These are phyloP conservation scores for Sphenopsis melanotis DNA, from an alignment of 2,797 vertebrate genomes.

Conservation along the genomic window DNA sequence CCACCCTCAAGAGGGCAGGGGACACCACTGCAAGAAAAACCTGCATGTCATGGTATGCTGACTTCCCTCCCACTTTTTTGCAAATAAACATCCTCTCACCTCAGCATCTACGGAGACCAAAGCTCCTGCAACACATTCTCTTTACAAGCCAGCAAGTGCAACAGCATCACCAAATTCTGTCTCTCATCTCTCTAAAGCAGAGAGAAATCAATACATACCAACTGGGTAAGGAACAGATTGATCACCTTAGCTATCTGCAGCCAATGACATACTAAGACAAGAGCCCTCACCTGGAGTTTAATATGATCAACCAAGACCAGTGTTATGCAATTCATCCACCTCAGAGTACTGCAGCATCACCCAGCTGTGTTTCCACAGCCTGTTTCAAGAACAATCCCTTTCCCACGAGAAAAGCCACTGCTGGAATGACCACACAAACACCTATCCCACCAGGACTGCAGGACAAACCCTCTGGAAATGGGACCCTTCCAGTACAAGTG, in stretches of 20 bases:
- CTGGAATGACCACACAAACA: not conserved
- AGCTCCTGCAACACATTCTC: not conserved
- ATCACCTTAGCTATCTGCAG: not conserved
- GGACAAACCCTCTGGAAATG: not conserved
- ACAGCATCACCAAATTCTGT: not conserved
- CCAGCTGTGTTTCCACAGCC: not conserved
- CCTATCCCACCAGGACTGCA: not conserved
- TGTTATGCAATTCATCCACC: not conserved
- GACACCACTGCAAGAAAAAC: not conserved
- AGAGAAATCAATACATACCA: not conserved
- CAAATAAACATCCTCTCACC: not conserved
- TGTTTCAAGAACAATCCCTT: not conserved
- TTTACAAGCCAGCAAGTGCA: not conserved
- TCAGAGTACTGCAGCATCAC: not conserved
- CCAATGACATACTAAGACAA: not conserved
- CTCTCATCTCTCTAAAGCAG: not conserved
- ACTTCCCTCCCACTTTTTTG: not conserved
- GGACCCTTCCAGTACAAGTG: not conserved
- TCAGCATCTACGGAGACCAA: not conserved
- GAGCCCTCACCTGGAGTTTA: not conserved
- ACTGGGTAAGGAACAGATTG: fast-evolving
- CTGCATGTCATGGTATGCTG: fast-evolving
- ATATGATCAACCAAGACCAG: not conserved
- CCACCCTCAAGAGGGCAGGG: not conserved
- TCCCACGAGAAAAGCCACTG: not conserved